Conservation (phyloP, 2,888 invertebrate genomes). For the Lycophotia porphyrea region DNA sequence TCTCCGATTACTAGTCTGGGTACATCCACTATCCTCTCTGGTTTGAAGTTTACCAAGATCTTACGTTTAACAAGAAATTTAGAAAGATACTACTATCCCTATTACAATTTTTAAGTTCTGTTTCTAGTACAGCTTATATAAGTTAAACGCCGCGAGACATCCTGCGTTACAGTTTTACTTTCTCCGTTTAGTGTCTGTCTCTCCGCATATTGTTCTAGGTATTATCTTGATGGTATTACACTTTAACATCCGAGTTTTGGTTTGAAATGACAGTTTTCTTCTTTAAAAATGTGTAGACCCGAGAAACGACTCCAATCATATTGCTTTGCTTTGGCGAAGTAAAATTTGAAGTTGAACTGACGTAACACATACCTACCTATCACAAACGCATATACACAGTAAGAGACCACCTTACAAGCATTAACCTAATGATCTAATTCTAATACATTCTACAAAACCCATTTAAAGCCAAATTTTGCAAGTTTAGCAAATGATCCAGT, state of each 20-base stretch:
- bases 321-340: background rate
- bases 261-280: background rate
- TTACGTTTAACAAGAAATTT: background rate
- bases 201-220: conserved; percentile 48
- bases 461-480: background rate
- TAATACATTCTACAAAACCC: background rate
- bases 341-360: background rate
- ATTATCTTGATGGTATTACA: conserved; percentile 43
- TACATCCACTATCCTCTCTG: background rate
- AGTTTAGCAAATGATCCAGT: conserved; percentile 22
- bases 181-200: conserved; percentile 54
- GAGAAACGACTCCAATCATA: background rate
- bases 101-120: conserved; percentile 21
- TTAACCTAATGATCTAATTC: conserved; percentile 12
- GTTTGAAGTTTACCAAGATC: background rate
- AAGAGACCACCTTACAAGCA: background rate
- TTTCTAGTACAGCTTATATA: conserved; percentile 54
- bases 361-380: background rate
- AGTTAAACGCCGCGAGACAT: conserved; percentile 43
- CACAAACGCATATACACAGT: background rate
- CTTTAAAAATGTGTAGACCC: background rate
- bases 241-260: background rate
- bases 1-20: background rate
- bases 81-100: background rate
- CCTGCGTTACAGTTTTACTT: conserved; percentile 54